Percentiles rank a stretch among this genome's conserved stretches.
phyloP scores from a whole-genome alignment of 2,113 vertebrate species.

The Serilophus lunatus region DNA sequence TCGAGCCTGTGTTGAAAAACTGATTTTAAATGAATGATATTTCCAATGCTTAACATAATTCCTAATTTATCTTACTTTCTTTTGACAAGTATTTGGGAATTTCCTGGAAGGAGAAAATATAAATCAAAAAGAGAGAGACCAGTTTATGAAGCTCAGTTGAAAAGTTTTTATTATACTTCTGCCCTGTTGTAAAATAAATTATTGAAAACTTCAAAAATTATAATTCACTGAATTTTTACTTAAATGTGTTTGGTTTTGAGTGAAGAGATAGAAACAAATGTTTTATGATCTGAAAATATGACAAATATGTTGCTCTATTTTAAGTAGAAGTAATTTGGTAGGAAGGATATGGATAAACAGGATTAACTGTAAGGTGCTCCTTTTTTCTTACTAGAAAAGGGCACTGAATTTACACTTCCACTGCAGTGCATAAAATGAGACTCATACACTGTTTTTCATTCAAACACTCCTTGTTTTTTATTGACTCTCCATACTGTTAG shows the following conservation, averaged over 20 bases:
- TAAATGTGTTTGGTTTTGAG: neutral
- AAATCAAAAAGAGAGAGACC: neutral
- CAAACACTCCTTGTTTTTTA: neutral
- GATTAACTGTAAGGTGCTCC: neutral
- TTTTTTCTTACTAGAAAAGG: neutral
- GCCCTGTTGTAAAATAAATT: neutral
- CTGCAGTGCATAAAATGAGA: neutral
- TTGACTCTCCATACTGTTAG: neutral
- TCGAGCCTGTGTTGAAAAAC: neutral
- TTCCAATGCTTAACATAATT: neutral
- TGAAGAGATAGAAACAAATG: neutral
- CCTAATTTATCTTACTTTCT: neutral
- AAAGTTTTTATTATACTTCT: neutral
- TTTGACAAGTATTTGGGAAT: neutral
- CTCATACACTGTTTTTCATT: neutral
- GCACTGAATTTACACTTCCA: neutral
- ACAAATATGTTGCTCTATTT: neutral
- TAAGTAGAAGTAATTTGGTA: neutral
- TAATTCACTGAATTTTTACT: neutral
- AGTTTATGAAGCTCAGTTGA: neutral
- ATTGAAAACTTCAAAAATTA: neutral
- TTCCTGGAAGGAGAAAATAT: neutral
- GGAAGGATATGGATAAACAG: neutral
- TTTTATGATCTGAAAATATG: neutral
- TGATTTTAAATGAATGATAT: rapidly evolving